Conservation (phyloP, 2,797 vertebrate genomes). For the Sphenodon punctatus region DNA sequence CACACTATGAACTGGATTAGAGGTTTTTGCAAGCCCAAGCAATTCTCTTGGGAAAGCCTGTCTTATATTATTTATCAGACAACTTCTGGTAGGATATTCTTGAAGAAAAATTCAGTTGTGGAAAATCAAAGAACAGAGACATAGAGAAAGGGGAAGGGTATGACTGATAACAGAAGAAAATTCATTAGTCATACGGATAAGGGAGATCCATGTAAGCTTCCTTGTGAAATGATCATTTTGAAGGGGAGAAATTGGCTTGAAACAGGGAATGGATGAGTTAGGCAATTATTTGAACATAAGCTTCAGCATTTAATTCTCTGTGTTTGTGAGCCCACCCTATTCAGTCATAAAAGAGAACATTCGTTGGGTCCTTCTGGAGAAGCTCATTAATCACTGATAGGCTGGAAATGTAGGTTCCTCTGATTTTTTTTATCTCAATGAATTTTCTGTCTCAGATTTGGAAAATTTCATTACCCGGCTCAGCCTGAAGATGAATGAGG, state of each 20-base stretch:
- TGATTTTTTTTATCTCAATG: rapidly evolving
- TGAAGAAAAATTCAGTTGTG: not conserved
- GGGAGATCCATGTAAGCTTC: not conserved
- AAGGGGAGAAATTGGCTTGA: not conserved
- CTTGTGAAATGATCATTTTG: not conserved
- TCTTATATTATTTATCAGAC: not conserved
- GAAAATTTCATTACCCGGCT: not conserved
- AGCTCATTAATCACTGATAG: not conserved
- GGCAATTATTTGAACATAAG: not conserved
- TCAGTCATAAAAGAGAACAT: not conserved
- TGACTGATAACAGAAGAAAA: not conserved
- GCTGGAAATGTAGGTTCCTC: not conserved
- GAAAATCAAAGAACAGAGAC: not conserved
- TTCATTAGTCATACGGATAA: rapidly evolving
- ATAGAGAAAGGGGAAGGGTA: not conserved
- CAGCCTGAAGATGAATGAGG: not conserved
- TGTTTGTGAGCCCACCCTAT: not conserved
- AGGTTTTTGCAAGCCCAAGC: not conserved
- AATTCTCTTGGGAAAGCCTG: rapidly evolving
- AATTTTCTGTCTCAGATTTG: not conserved
- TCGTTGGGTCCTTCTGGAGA: not conserved
- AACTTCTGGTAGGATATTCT: not conserved
- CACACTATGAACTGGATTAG: not conserved
- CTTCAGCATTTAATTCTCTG: not conserved
- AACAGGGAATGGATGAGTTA: not conserved